Evolutionary conservation across 1,140 invertebrate genomes (phyloP), one percentile per base, ranked within the genome.

Genomic region (Drosophila gunungcola): DNA sequence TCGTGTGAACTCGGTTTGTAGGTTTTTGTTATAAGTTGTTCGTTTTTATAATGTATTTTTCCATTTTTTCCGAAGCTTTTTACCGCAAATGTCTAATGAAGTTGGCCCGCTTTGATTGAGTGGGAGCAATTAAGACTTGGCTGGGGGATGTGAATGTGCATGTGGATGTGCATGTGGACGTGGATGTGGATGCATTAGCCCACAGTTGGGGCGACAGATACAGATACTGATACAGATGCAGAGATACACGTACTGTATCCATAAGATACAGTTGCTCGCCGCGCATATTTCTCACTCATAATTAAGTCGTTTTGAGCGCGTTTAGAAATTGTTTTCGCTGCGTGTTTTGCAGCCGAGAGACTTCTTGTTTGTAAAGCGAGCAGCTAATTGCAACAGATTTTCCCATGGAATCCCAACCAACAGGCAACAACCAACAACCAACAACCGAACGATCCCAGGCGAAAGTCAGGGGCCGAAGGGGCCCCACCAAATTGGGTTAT

Each of bases 261-360:
- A 58, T 49, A 54, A 80, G 63, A 83, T 79, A 83, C 67, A 74
- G 74, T 84, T 80, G 80, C 77, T 83, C 45, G 82, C 83, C 82
- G 83, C 82, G 82, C 83, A 86, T 88, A 89, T 89, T 89, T 89
- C 84, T 89, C 84, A 80, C 77, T 89, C 77, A 89, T 89, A 89
- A 89, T 89, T 73, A 89, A 89, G 84, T 89, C 83, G 84, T 89
- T 89, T 90, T 90, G 84, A 89, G 77, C 80, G 84, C 84, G 80
- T 89, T 89, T 89, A 89, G 84, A 89, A 89, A 89, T 89, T 89
- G 83, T 89, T 89, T 89, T 90, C 85, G 84, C 83, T 86, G 83
- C 82, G 82, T 86, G 83, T 88, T 79, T 75, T 46, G 48, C 32
- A 65, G 42, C 16, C 32, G 3, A 10, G 25, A 25, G 36, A 34